Evolutionary conservation across 2,888 invertebrate genomes (phyloP).

Genomic region (Sussaba pulchella): DNA sequence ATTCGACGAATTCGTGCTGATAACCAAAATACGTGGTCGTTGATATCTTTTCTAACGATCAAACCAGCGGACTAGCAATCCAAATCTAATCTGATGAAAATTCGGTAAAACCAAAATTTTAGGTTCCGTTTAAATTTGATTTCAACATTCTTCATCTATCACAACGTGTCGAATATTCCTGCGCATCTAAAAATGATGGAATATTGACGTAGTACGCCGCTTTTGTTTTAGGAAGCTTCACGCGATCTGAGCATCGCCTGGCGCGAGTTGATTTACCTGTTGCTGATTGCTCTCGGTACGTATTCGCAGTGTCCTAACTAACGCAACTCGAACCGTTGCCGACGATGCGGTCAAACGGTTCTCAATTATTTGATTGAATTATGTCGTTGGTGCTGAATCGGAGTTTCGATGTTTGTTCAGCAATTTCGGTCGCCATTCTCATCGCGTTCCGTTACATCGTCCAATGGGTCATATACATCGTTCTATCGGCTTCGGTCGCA

Average conservation of each 20-base stretch:
- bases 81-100: no score
- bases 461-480: conserved; percentile 87
- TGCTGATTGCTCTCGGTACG: conserved; percentile 87
- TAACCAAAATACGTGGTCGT: no score
- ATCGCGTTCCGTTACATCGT: conserved; percentile 87
- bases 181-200: no score
- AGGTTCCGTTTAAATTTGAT: no score
- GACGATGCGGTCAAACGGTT: conserved; percentile 9
- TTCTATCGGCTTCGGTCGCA: conserved; percentile 85
- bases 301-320: conserved; percentile 15
- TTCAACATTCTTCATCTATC: no score
- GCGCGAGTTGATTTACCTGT: conserved; percentile 87
- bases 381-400: conserved; percentile 12
- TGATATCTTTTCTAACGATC: no score
- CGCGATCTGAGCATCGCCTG: conserved; percentile 87
- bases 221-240: conserved; percentile 86
- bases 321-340: conserved; percentile 35
- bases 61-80: no score
- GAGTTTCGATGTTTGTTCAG: conserved; percentile 77
- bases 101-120: no score
- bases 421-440: conserved; percentile 86
- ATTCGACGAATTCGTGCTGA: no score
- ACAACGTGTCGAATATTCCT: no score
- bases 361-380: conserved; percentile 14
- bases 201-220: not conserved